Base-by-base conservation (phyloP, 2,797 vertebrate species). In the Tenualosa ilisha region DNA sequence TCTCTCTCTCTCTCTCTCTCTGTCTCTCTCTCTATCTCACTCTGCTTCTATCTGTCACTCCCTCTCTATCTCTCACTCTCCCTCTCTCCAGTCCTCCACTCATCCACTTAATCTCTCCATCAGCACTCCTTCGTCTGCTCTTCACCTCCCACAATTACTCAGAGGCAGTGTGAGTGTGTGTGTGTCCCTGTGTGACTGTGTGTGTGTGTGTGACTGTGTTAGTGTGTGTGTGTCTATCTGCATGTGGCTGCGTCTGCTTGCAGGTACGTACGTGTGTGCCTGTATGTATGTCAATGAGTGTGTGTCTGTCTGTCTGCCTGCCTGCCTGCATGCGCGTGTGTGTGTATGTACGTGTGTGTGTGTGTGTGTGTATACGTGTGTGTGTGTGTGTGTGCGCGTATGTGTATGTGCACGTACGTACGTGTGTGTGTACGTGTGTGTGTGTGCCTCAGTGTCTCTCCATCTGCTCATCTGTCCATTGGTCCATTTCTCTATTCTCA, bases 1-100 rank as follows among this genome's bases (percentile, higher is more conserved):
- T 84, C 84, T 43, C 53, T 81, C n/a, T 61, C 24, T 84, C 84
- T 43, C 53, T 81, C n/a, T 61, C 24, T 26, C 20, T 7, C 2
- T n/a, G 20, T n/a, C 22, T 61, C 59, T n/a, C 6, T n/a, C 59
- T 61, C 24, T 26, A 3, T n/a, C 2, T n/a, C 22, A n/a, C 59
- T 61, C 59, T 61, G 3, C 6, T 22, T 61, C 59, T n/a, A 4
- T 61, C 61, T 63, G 3, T 24, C 61, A 24, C 7, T 63, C 61
- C 24, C 61, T 11, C 22, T 24, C 61, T 63, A n/a, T 6, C 9
- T 20, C 54, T 6, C 20, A 20, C 17, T 56, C 72, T 11, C 53
- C n/a, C 24, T 22, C 17, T 37, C 24, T 40, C 63, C 65, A 31
- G 65, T 83, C 63, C 63, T 53, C 84, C 51, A 37, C 26, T 53